These are phyloP conservation scores for Turritopsis dohrnii DNA, from an alignment of 30 jellyfish, hydroid and myxozoan genomes.

Conservation along the genomic window DNA sequence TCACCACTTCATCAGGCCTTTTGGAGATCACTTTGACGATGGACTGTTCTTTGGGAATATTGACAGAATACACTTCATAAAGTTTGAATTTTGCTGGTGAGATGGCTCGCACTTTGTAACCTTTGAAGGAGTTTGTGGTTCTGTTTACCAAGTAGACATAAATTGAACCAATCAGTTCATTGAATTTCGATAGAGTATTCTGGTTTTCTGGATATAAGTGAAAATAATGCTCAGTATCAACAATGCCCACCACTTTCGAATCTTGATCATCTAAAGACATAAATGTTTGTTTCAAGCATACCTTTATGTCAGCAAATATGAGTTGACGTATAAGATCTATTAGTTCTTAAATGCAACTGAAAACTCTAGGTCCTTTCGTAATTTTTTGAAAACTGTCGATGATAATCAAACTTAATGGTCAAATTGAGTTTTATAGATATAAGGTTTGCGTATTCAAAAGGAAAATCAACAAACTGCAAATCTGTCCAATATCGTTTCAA, in stretches of 20 bases:
- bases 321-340: too few relatives aligned
- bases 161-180: slow-evolving; percentile 45
- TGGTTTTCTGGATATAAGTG: slow-evolving; percentile 83
- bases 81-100: slow-evolving; percentile 34
- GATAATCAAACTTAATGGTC: too few relatives aligned
- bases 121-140: slow-evolving; percentile 51
- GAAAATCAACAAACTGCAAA: too few relatives aligned
- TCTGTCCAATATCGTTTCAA: neutral
- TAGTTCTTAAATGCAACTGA: too few relatives aligned
- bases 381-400: too few relatives aligned
- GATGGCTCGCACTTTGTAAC: slow-evolving; percentile 44
- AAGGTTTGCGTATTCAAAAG: too few relatives aligned
- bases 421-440: too few relatives aligned
- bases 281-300: slow-evolving; percentile 39
- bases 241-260: slow-evolving; percentile 59
- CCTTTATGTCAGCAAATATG: too few relatives aligned
- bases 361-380: too few relatives aligned
- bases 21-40: slow-evolving; percentile 46
- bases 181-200: slow-evolving; percentile 54
- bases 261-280: slow-evolving; percentile 75
- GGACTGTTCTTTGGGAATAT: slow-evolving; percentile 72
- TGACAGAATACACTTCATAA: slow-evolving; percentile 64
- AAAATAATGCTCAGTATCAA: slow-evolving; percentile 57
- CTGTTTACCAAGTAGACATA: slow-evolving; percentile 58
- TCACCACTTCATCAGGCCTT: slow-evolving; percentile 91